Percentiles rank a stretch among this genome's conserved stretches.
phyloP scores from a whole-genome alignment of 1,140 invertebrate species.

The Odontomachus brunneus region DNA sequence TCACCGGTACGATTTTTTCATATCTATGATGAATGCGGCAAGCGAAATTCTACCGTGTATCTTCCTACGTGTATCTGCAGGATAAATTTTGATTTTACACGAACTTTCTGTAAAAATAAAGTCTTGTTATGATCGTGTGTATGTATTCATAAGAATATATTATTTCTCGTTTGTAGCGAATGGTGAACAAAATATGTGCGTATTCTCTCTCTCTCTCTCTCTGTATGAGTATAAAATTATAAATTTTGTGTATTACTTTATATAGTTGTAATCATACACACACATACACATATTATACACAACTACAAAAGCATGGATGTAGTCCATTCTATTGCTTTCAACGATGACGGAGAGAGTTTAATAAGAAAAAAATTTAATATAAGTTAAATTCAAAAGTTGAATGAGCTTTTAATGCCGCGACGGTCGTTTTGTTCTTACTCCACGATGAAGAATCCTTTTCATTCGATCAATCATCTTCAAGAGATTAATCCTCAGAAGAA shows the following conservation, averaged over 20 bases:
- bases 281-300: too few relatives aligned
- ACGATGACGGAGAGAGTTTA: slow-evolving; percentile 37
- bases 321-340: not conserved
- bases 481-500: slow-evolving; percentile 53
- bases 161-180: too few relatives aligned
- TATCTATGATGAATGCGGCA: too few relatives aligned
- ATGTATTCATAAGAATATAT: too few relatives aligned
- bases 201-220: too few relatives aligned
- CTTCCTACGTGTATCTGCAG: too few relatives aligned
- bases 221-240: not conserved
- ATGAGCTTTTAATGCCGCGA: slow-evolving; percentile 42
- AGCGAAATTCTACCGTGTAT: too few relatives aligned
- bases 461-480: slow-evolving; percentile 56
- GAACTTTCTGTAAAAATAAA: too few relatives aligned
- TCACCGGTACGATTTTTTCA: too few relatives aligned
- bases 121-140: too few relatives aligned
- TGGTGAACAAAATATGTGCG: not conserved
- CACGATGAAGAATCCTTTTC: slow-evolving; percentile 42
- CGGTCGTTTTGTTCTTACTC: slow-evolving; percentile 40
- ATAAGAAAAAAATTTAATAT: slow-evolving; percentile 54
- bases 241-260: too few relatives aligned
- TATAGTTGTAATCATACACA: not conserved
- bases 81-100: too few relatives aligned
- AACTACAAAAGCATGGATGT: not conserved
- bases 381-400: slow-evolving; percentile 57